A percentile compares a stretch with the other conserved stretches of the same genome.
phyloP scores from a whole-genome alignment of 2,797 vertebrate genomes.

The Chaunax sp. region DNA sequence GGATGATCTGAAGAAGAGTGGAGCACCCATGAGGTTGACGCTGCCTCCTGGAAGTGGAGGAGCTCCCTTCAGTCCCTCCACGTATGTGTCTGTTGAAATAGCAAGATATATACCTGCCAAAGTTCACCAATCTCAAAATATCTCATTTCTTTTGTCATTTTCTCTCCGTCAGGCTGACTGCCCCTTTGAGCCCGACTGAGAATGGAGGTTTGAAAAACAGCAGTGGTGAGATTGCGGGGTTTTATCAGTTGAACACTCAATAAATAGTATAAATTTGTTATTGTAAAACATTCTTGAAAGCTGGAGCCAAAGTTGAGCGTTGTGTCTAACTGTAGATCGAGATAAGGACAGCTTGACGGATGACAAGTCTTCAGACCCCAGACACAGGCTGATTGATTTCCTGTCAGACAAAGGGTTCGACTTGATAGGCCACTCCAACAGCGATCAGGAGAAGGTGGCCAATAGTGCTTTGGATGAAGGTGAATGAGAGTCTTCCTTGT shows the following conservation, averaged over 20 bases:
- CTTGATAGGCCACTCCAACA: constrained; percentile 78
- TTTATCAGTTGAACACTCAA: constrained; percentile 29
- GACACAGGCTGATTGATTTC: constrained; percentile 78
- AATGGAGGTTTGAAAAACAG: constrained; percentile 83
- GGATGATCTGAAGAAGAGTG: constrained; percentile 85
- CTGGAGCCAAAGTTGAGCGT: constrained; percentile 17
- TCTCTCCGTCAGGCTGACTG: constrained; percentile 61
- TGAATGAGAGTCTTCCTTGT: constrained; percentile 54
- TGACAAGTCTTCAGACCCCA: constrained; percentile 70
- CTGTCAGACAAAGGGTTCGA: constrained; percentile 81
- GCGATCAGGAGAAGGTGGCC: constrained; percentile 82
- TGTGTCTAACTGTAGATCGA: constrained; percentile 65
- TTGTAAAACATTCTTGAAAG: constrained; percentile 33
- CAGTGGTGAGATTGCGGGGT: constrained; percentile 64
- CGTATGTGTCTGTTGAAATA: constrained; percentile 70
- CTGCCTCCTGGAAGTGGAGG: constrained; percentile 41
- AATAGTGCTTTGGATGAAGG: constrained; percentile 85
- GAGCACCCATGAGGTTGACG: constrained; percentile 46
- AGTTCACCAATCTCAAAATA: constrained; percentile 37
- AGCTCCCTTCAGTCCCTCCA: constrained; percentile 69
- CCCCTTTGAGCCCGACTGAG: constrained; percentile 83
- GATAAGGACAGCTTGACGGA: constrained; percentile 78
- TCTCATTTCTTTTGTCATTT: constrained; percentile 40
- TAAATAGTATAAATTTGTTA: constrained; percentile 36
- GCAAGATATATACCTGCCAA: too few species aligned